phyloP scores from a whole-genome alignment of 2,113 vertebrate genomes.

The Leuciscus idus region DNA sequence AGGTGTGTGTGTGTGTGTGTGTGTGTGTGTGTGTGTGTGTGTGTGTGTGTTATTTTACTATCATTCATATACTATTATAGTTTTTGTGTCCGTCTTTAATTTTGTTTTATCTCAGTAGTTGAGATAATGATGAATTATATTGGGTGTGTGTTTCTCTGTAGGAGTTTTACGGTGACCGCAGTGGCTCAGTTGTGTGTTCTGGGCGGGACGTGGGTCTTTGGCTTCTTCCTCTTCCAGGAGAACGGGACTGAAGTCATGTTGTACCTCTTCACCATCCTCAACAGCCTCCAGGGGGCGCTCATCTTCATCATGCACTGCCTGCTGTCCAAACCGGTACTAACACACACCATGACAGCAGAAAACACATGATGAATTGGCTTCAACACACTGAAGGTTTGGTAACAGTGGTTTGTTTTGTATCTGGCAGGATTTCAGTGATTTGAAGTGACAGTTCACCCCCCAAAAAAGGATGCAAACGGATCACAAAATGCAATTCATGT shows the following conservation, averaged over 20 bases:
- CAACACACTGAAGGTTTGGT: background rate
- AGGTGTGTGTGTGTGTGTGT: constrained; percentile 57
- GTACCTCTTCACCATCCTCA: constrained; percentile 83
- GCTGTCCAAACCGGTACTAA: constrained; percentile 81
- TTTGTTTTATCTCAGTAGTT: too few relatives aligned
- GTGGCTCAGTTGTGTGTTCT: constrained; percentile 85
- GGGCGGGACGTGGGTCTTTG: constrained; percentile 86
- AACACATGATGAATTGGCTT: background rate
- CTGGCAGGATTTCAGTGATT: too few relatives aligned
- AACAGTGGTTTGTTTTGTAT: background rate
- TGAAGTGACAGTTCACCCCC: too few relatives aligned
- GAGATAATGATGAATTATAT: too few relatives aligned
- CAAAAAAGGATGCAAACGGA: background rate
- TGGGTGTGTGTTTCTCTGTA: background rate
- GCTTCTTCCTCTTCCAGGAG: constrained; percentile 80
- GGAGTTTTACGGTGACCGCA: constrained; percentile 83
- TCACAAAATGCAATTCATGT: background rate
- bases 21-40: too few relatives aligned
- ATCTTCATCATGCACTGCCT: constrained; percentile 86
- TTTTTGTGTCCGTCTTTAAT: too few relatives aligned
- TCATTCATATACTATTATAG: too few relatives aligned
- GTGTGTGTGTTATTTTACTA: background rate
- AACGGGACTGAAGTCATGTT: constrained; percentile 39
- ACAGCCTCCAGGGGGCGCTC: constrained; percentile 84
- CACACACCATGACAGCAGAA: background rate